Conservation (phyloP, 2,888 invertebrate genomes). For the Ametastegia equiseti region DNA sequence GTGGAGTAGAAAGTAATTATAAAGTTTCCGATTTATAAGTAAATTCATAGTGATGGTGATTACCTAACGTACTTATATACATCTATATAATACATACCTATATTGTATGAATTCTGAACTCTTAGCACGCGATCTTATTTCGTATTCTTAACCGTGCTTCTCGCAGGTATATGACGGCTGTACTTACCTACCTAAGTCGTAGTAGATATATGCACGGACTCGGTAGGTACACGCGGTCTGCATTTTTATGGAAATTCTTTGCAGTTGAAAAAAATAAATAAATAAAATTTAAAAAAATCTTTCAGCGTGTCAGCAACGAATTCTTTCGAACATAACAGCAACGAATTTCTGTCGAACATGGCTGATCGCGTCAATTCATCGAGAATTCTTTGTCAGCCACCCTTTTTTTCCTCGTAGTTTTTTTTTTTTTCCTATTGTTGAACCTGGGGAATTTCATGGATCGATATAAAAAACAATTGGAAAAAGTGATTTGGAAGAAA, state of each 20-base stretch:
- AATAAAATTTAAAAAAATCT: background rate
- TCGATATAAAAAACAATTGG: background rate
- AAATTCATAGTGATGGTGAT: conserved; percentile 6
- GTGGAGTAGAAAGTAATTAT: background rate
- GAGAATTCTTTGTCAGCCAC: background rate
- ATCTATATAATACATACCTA: too few relatives aligned
- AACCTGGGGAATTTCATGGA: background rate
- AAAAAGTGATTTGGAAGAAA: background rate
- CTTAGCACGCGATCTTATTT: conserved; percentile 24
- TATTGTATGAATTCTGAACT: conserved; percentile 29
- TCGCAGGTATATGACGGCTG: background rate
- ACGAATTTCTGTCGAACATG: too few relatives aligned
- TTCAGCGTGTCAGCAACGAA: background rate
- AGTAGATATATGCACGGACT: background rate
- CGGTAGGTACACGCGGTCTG: background rate
- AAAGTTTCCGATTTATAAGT: conserved; percentile 6
- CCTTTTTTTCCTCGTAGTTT: background rate
- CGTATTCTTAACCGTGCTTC: background rate
- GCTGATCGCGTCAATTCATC: too few relatives aligned
- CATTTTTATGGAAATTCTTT: background rate
- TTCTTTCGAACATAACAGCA: too few relatives aligned
- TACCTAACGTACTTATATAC: background rate
- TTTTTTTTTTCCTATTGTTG: background rate
- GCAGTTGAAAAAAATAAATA: background rate
- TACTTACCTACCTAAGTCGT: conserved; percentile 8